Evolutionary conservation across 2,113 vertebrate species (phyloP), one percentile per base, ranked within the genome.

Genomic region (Psammodynastes pulverulentus): DNA sequence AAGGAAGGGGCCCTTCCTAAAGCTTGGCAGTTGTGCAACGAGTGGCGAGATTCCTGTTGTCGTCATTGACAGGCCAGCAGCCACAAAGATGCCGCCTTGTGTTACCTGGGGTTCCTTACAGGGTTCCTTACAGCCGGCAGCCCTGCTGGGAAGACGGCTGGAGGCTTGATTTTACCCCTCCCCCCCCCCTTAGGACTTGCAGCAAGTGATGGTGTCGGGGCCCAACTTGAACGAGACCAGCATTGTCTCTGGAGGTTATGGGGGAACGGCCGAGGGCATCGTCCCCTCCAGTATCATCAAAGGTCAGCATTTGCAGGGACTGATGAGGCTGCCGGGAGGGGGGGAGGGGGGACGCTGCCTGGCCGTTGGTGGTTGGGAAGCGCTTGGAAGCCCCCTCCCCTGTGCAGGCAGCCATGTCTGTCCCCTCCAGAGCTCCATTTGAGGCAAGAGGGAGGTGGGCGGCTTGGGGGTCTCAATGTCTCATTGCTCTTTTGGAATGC

Each of bases 121-220:
- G 62, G 62, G 62, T 15, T 6, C 62, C 4, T 62, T 62, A 26
- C 10, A 2, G 12, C 1, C 15, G 58, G 26, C 9, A 29, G 26
- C 26, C 67, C 5, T 72, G n/a, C n/a, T 34, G n/a, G 67, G n/a
- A 13, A 72, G 15, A 0, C n/a, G 19, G 67, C n/a, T 34, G 34
- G 72, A 6, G 7, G 17, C 3, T 8, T 79, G 34, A 19, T 19
- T 2, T 9, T 24, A 13, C 19, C 0, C 3, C 48, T 58, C 0
- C 34, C 21, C 17, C 4, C 4, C 0, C 0, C 21, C 4, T 0
- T 84, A 99, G 99, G 99, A 99, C 96, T 97, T 99, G 91, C 99
- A 99, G 97, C 99, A 99, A 96, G 98, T 99, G 95, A 99, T 99
- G 99, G 99, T 99, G 54, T 99, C 99, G 0, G 99, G 99, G 58